Evolutionary conservation across 2,113 vertebrate genomes (phyloP), one percentile per base, ranked within the genome.

Genomic region (Chauna torquata): DNA sequence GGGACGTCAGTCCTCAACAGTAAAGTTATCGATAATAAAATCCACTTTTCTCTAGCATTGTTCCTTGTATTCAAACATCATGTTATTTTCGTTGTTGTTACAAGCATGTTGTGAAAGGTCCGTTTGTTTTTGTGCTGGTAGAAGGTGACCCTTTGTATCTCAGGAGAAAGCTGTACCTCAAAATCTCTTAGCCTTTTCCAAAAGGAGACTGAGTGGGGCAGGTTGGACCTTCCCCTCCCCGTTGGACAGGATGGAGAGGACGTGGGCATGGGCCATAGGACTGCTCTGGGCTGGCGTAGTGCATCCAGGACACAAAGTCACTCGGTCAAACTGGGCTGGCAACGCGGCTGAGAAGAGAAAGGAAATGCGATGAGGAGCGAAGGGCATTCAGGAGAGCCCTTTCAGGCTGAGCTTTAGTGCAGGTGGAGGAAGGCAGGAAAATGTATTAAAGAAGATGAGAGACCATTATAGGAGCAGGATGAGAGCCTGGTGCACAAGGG

Each of bases 401-500:
- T 81, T 85, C 30, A 58, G 47, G 24, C 25, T 68, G 65, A 88
- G 58, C 42, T 85, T 81, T 57, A 34, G 32, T 16, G 36, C 24
- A 52, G 44, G 14, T 66, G 57, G 58, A 42, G 4, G 36, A 61
- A 81, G 8, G 47, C 28, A 52, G 23, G 52, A 70, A 75, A 75
- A 65, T n/a, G 47, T 22, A 44, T 44, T 55, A 65, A 54, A 47
- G 78, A 54, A 49, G 74, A 55, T 32, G 52, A 71, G 62, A 55
- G 69, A 19, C 20, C 24, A 1, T 27, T 0, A 1, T 0, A 45
- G 68, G 55, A 42, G 27, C 68, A 76, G 17, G 44, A 13, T 47
- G 57, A 55, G 78, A 59, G 9, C 12, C 38, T 1, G 1, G 14
- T 5, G 44, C 44, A 20, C 3, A 7, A 64, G 55, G 12, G 42